Evolutionary conservation across 2,888 invertebrate genomes (phyloP), one percentile per base, ranked within the genome.

Genomic region (Eretmocerus hayati): DNA sequence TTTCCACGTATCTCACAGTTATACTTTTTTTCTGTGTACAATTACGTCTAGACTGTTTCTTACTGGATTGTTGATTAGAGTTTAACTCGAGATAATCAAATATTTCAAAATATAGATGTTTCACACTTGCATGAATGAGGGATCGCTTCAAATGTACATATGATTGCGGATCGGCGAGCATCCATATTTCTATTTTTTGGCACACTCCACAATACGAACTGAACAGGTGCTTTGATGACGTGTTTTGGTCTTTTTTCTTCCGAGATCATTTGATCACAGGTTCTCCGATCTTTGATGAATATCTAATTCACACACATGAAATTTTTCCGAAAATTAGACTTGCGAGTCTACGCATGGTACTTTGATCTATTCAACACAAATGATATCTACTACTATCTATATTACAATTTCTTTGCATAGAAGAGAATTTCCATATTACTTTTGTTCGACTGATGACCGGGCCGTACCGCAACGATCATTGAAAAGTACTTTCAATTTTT

Each of bases 381-480:
- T n/a, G n/a, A n/a, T 45, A 52, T 46, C 35, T 51, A 45, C 51
- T 20, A 48, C 50, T 59, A 53, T 54, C 52, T 62, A 61, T 63
- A 58, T 62, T 63, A 62, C 59, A 61, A 63, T 57, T 56, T 42
- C 51, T 58, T 21, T 53, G 53, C 46, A 37, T 52, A 56, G 35
- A 47, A 50, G 35, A 48, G 50, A 53, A 46, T 38, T 50, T 45
- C 38, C 46, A 53, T 48, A 37, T 48, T 53, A 50, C 45, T 46
- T 23, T 48, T 37, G 26, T 37, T 46, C 16, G 32, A 48, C 42
- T 46, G 48, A 39, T 46, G 37, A 33, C 41, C 16, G 43, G 39
- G 22, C 43, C 45, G 42, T 44, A 52, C 44, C 30, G 39, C 46
- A 57, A 56, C 55, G 57, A 44, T 42, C 56, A 44, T 51, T 52